These are phyloP conservation scores for Ovis aries DNA, from an alignment of 2,113 vertebrate genomes.

Conservation along the genomic window DNA sequence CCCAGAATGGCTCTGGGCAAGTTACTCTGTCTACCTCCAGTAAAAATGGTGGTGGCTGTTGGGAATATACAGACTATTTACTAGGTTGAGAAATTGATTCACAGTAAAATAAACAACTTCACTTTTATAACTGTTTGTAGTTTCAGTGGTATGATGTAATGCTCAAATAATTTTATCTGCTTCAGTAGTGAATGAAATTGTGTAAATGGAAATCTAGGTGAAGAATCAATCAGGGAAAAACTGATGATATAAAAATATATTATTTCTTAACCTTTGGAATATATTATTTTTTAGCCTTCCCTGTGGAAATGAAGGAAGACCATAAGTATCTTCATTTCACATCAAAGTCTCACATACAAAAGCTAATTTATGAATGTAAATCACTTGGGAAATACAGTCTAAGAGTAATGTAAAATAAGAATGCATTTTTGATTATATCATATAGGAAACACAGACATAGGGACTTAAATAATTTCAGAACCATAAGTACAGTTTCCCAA, in stretches of 20 bases:
- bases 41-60: not conserved
- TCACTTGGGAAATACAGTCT: slow-evolving; percentile 50
- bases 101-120: not conserved
- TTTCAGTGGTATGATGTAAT: not conserved
- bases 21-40: not conserved
- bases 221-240: slow-evolving; percentile 29
- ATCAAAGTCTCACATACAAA: slow-evolving; percentile 30
- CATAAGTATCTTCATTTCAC: slow-evolving; percentile 37
- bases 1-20: not conserved
- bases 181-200: slow-evolving; percentile 19
- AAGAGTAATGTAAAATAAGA: slow-evolving; percentile 50
- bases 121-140: slow-evolving; percentile 36
- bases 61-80: not conserved
- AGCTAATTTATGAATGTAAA: slow-evolving; percentile 60
- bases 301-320: not conserved
- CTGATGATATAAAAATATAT: not conserved
- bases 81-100: not conserved
- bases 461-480: slow-evolving; percentile 1
- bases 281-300: slow-evolving; percentile 50
- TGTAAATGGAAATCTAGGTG: slow-evolving; percentile 35
- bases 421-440: slow-evolving; percentile 51
- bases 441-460: slow-evolving; percentile 28
- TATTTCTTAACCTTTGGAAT: slow-evolving; percentile 52
- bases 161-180: not conserved
- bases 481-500: slow-evolving; percentile 43